Conservation (phyloP, 2,797 vertebrate genomes). For the Paguma larvata region DNA sequence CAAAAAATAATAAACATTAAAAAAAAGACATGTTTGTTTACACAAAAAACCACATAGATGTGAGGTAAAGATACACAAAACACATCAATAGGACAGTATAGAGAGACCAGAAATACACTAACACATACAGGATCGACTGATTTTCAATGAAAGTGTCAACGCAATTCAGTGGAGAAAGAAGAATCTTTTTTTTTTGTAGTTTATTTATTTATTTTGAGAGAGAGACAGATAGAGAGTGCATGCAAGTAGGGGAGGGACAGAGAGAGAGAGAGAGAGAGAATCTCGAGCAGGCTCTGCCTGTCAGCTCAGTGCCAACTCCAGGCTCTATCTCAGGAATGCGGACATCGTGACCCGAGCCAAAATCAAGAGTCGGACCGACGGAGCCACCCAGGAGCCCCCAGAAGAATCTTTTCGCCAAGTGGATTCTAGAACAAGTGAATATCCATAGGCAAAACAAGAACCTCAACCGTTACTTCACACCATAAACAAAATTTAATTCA, state of each 20-base stretch:
- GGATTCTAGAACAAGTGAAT: background rate
- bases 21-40: background rate
- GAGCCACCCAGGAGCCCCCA: background rate
- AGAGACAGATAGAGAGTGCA: too few species aligned
- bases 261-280: too few species aligned
- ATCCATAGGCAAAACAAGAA: background rate
- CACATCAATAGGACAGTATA: background rate
- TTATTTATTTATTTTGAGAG: too few species aligned
- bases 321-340: too few species aligned
- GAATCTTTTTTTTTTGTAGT: background rate
- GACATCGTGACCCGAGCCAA: too few species aligned
- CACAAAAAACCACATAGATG: background rate
- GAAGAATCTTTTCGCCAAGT: background rate
- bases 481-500: slow-evolving; percentile 32
- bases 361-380: too few species aligned
- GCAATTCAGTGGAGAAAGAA: background rate
- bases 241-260: too few species aligned
- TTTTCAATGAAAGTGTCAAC: background rate
- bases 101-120: background rate
- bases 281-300: too few species aligned
- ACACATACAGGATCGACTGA: background rate
- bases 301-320: too few species aligned
- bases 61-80: background rate
- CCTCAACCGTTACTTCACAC: background rate
- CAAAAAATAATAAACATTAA: too few species aligned